phyloP scores from a whole-genome alignment of 2,113 vertebrate species.

The Chlorodrepanis virens region DNA sequence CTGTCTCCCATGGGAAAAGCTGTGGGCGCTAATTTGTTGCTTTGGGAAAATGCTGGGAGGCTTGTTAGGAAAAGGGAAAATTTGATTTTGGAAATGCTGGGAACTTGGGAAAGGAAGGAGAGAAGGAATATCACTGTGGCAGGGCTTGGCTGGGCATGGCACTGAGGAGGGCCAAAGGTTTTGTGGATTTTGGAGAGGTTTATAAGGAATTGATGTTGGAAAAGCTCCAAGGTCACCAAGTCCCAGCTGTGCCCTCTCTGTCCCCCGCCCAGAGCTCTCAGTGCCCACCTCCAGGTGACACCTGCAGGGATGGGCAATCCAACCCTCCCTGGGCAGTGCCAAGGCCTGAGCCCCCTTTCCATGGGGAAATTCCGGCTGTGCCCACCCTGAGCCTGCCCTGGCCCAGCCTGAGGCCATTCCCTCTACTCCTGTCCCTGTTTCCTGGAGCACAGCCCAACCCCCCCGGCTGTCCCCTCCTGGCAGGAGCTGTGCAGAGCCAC shows the following conservation, averaged over 20 bases:
- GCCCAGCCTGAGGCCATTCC: not conserved
- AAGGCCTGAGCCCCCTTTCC: not conserved
- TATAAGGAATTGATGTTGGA: accelerated
- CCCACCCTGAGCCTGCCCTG: not conserved
- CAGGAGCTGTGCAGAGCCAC: not conserved
- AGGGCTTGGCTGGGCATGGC: accelerated
- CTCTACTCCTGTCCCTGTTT: not conserved
- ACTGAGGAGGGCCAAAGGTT: not conserved
- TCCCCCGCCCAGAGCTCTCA: not conserved
- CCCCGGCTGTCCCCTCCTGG: not conserved
- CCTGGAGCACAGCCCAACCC: not conserved
- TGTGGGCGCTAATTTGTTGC: not conserved
- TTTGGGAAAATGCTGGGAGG: not conserved
- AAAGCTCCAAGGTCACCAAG: not conserved
- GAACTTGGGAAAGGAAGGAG: not conserved
- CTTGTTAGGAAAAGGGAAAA: not conserved
- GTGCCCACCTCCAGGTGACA: not conserved
- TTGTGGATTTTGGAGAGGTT: not conserved
- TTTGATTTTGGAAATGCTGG: not conserved
- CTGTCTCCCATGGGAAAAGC: not conserved
- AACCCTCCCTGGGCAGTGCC: not conserved
- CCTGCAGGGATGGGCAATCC: not conserved
- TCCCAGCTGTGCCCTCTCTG: too few relatives aligned
- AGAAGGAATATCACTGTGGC: not conserved
- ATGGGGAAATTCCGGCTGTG: not conserved